phyloP scores from a whole-genome alignment of 2,888 invertebrate species.

The Pandemis heparana region DNA sequence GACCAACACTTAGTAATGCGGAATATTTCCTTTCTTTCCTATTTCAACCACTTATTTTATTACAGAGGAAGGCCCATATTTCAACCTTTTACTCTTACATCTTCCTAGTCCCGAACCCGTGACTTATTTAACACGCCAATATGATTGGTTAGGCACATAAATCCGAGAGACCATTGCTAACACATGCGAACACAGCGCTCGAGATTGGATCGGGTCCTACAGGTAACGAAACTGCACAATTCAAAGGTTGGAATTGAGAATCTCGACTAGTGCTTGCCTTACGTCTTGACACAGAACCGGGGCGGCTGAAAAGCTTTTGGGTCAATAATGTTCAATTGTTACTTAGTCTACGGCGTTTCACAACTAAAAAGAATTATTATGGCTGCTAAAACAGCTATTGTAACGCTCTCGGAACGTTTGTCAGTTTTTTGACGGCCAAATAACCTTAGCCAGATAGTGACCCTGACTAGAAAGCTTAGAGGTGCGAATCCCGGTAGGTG shows the following conservation, averaged over 20 bases:
- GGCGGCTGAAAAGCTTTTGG: constrained; percentile 12
- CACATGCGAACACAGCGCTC: constrained; percentile 34
- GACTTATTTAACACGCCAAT: constrained; percentile 27
- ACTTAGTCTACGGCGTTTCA: not conserved
- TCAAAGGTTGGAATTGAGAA: constrained; percentile 42
- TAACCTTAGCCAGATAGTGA: too few species aligned
- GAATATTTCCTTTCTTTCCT: not conserved
- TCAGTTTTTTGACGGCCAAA: too few species aligned
- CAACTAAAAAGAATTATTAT: not conserved
- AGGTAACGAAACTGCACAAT: constrained; percentile 40
- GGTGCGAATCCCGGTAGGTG: too few species aligned
- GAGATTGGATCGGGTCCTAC: constrained; percentile 41
- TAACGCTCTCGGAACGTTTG: too few species aligned
- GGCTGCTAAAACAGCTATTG: too few species aligned
- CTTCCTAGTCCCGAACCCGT: not conserved
- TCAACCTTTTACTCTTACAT: not conserved
- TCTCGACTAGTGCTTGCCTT: constrained; percentile 42
- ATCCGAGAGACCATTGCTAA: constrained; percentile 33
- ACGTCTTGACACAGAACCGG: constrained; percentile 29
- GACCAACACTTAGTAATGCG: too few species aligned
- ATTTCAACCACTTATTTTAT: not conserved
- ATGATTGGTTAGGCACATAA: constrained; percentile 36
- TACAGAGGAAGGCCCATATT: not conserved
- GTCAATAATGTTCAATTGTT: not conserved
- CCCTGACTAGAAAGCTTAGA: too few species aligned